Percentiles rank a stretch among this genome's conserved stretches.
Conservation (phyloP, 2,888 invertebrate species). For the Linyphia triangularis region DNA sequence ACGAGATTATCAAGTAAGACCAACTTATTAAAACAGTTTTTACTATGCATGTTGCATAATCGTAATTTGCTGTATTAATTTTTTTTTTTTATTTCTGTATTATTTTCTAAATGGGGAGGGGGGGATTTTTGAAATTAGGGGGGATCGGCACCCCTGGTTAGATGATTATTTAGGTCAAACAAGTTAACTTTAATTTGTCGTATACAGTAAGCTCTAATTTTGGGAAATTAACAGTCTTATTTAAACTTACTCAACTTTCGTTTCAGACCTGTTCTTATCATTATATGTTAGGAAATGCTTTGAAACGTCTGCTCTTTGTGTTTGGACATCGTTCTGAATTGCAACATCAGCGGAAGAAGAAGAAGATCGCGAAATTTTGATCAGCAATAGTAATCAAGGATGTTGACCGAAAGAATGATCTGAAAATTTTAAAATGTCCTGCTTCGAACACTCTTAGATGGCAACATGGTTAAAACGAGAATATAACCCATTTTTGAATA, state of each 20-base stretch:
- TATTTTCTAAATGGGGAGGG: too few species aligned
- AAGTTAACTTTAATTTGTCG: neutral
- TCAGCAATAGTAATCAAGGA: slow-evolving; percentile 3
- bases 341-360: neutral
- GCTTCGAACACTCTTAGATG: neutral
- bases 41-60: too few species aligned
- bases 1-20: too few species aligned
- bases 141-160: neutral
- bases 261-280: neutral
- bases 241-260: neutral
- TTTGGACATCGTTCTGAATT: neutral
- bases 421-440: neutral
- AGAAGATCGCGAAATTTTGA: neutral
- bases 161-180: neutral
- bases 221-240: neutral
- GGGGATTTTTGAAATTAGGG: too few species aligned
- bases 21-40: too few species aligned
- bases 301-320: neutral
- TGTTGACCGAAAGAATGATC: slow-evolving; percentile 34
- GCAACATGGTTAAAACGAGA: too few species aligned
- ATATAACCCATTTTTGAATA: too few species aligned
- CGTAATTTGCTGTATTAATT: too few species aligned
- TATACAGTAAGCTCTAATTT: neutral
- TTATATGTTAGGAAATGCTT: neutral
- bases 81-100: too few species aligned